Evolutionary conservation across 2,797 vertebrate genomes (phyloP), one percentile per base, ranked within the genome.

Genomic region (Sebastes paucispinis): DNA sequence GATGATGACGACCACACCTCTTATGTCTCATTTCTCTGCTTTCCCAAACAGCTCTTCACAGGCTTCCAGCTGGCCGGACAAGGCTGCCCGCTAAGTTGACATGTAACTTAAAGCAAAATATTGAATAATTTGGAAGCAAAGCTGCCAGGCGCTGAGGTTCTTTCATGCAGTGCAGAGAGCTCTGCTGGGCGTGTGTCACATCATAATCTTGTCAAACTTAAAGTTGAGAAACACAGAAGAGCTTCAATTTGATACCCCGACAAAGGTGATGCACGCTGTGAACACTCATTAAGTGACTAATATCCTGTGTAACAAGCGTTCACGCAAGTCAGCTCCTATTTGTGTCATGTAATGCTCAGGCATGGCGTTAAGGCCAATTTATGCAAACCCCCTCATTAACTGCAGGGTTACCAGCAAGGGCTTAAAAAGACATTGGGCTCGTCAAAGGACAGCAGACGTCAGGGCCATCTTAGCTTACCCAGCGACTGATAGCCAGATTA

Each of bases 1-100:
- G 67, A 16, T 73, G 86, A 1, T 66, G 90, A 86, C n/a, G 79
- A 92, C 91, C 91, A 87, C 94, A 92, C 91, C 89, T 91, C 89
- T 91, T 80, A 87, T 47, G 84, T 88, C 88, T 90, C 72, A 83
- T 81, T 87, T 86, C 54, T 80, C 77, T 66, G 29, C 73, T 77
- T 81, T 81, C 60, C 83, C 78, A 86, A 88, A 89, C 78, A 55
- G 67, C 83, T 76, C 77, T 75, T 78, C 83, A 66, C 59, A 29
- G 57, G 87, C 81, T 83, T 88, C 87, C 90, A 90, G 89, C 86
- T 92, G 89, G 87, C 66, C 54, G 25, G 72, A 84, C 65, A 0
- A 34, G 47, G 20, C 68, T 73, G 59, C 67, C 88, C 39, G 10
- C 79, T 58, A 71, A 81, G 65, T 84, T 78, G 75, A 82, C 82